phyloP scores from a whole-genome alignment of 2,888 invertebrate species.

The Tenthredo livida region DNA sequence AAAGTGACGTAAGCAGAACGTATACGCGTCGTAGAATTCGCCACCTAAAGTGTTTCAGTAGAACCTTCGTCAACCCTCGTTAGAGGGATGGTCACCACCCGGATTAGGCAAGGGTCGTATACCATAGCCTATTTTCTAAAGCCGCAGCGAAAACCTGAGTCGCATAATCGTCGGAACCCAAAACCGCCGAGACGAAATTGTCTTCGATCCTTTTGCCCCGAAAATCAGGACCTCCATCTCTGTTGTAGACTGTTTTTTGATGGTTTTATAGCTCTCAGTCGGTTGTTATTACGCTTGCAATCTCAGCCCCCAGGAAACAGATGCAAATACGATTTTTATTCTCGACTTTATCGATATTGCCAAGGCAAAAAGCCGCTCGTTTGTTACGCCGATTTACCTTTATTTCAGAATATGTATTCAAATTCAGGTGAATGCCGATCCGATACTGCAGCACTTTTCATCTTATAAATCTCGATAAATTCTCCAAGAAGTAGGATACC shows the following conservation, averaged over 20 bases:
- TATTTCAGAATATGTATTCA: slow-evolving; percentile 7
- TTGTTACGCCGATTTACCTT: slow-evolving; percentile 2
- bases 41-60: slow-evolving; percentile 14
- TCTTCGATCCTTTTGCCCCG: slow-evolving; percentile 1
- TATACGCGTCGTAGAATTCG: not conserved
- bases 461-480: too few relatives aligned
- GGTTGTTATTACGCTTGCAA: not conserved
- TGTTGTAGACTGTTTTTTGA: not conserved
- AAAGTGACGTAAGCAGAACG: slow-evolving; percentile 16
- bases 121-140: slow-evolving; percentile 30
- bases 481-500: not conserved
- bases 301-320: not conserved
- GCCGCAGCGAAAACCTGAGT: not conserved
- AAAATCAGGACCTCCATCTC: slow-evolving; percentile 20
- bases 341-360: slow-evolving; percentile 27
- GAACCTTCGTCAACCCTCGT: slow-evolving; percentile 39
- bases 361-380: slow-evolving; percentile 1
- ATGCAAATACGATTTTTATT: slow-evolving; percentile 36
- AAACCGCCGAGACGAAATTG: slow-evolving; percentile 11
- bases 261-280: slow-evolving; percentile 4
- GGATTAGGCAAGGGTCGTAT: slow-evolving; percentile 34
- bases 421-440: slow-evolving; percentile 12
- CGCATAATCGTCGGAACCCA: not conserved
- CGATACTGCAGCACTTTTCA: not conserved
- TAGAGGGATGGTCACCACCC: slow-evolving; percentile 25